phyloP scores from a whole-genome alignment of 1,140 invertebrate genomes.

The Scaptomyza hsui region DNA sequence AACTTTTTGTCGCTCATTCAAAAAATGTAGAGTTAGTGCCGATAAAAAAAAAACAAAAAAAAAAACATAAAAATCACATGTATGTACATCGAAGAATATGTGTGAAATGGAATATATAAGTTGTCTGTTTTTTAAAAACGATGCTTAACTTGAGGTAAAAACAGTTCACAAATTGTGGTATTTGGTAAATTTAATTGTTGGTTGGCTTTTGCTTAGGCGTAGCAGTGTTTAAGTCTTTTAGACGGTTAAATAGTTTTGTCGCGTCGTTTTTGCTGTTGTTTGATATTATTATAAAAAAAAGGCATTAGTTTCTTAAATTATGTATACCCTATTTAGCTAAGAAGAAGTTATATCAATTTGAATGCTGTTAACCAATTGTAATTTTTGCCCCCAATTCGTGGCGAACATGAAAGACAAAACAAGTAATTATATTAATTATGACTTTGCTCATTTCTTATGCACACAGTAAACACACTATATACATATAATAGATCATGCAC shows the following conservation, averaged over 20 bases:
- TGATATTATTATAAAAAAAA: constrained; percentile 74
- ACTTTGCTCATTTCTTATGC: constrained; percentile 60
- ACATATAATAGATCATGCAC: constrained; percentile 32
- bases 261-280: constrained; percentile 63
- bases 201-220: constrained; percentile 53
- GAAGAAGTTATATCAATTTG: constrained; percentile 38
- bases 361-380: constrained; percentile 43
- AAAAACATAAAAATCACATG: not conserved
- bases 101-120: constrained; percentile 58
- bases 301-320: constrained; percentile 61
- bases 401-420: constrained; percentile 6
- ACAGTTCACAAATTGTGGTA: constrained; percentile 43
- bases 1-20: constrained; percentile 59
- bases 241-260: constrained; percentile 50
- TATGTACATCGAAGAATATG: constrained; percentile 71
- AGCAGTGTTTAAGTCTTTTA: constrained; percentile 42
- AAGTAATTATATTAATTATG: constrained; percentile 64
- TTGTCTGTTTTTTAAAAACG: constrained; percentile 78
- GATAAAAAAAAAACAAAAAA: constrained; percentile 32
- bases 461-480: constrained; percentile 30
- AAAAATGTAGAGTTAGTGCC: constrained; percentile 44
- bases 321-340: constrained; percentile 36
- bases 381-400: constrained; percentile 24
- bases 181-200: constrained; percentile 45
- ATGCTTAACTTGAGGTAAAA: constrained; percentile 32